Base-by-base conservation (phyloP, 1,140 invertebrate species). In the Parapsyche elsis region DNA sequence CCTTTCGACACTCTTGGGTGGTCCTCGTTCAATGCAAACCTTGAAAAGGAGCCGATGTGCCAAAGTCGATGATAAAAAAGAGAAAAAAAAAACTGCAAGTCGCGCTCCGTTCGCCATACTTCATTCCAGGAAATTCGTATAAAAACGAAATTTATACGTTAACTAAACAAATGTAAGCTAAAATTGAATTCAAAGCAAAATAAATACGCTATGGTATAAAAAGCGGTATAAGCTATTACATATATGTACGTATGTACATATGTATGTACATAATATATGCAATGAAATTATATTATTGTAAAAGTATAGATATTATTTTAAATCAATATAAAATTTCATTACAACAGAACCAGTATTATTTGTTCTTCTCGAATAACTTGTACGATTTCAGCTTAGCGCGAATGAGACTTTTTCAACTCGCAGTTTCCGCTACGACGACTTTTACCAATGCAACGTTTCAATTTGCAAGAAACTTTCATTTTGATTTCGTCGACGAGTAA, bases 11-110 rank as follows among this genome's bases (percentile, higher is more conserved):
- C 64, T 49, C 30, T 49, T 61, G 57, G 75, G 57, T 44, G 75
- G 61, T 24, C 46, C 21, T 38, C 12, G 16, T 71, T 78, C 26
- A 26, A 7, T 24, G 49, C 26, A 38, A 19, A 21, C 71, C 71
- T 64, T 77, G 26, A 77, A 77, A 77, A 59, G 14, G 38, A 78
- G 70, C 38, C 61, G 26, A 78, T 78, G 70, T 78, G 76, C 61
- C 59, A 49, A 78, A 78, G 64, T 16, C 44, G 61, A 46, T 10
- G 2, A 38, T 26, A 76, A 71, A 71, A 21, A 24, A 30, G 38
- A 71, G n/a, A 26, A 5, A 46, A 46, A 77, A 61, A 77, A 64
- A 26, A 5, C 23, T 45, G 59, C 59, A 64, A 24, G 59, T 19
- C 23, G 24, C 21, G 9, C 21, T 23, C 53, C 4, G 74, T 30